Evolutionary conservation across 2,113 vertebrate genomes (phyloP), one percentile per base, ranked within the genome.

Genomic region (Etheostoma cragini): DNA sequence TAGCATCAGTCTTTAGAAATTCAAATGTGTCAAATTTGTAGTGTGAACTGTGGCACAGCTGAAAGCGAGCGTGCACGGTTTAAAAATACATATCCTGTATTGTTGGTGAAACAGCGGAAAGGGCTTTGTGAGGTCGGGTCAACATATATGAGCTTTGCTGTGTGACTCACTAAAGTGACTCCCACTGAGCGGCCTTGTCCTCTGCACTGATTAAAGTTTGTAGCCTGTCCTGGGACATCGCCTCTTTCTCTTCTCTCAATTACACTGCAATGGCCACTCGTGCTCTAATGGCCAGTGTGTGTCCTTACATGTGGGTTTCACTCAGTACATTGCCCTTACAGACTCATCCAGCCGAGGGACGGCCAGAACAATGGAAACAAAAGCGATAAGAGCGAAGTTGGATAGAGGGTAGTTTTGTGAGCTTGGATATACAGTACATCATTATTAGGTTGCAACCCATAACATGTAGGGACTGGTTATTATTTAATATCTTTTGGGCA

Each of bases 81-180:
- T 79, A 69, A 73, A 85, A 72, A 79, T 80, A 64, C 1, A 22
- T 14, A 46, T 77, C 49, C 79, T 80, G 53, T 60, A 45, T 66
- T 80, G 38, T 49, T 12, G 0, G 1, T 80, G 26, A 79, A 82
- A 53, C 45, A 61, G 53, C 45, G 49, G 54, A 63, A 80, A 68
- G 35, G 30, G 21, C 64, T 49, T 15, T 21, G 30, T 45, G 22
- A 56, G 66, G 53, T 65, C 17, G 3, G 17, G 50, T 85, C 45
- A 38, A 58, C 54, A 65, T 38, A 73, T 54, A 80, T 56, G 62
- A 49, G 46, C 47, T 66, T 77, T 4, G 64, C n/a, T 56, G 33
- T 74, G 17, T 77, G 81, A 79, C 58, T 82, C 80, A 80, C 6
- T 82, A 42, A 38, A 80, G 63, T 69, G 57, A 82, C 50, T 85